Conservation (phyloP, 2,113 vertebrate genomes). For the Paratilapia polleni region DNA sequence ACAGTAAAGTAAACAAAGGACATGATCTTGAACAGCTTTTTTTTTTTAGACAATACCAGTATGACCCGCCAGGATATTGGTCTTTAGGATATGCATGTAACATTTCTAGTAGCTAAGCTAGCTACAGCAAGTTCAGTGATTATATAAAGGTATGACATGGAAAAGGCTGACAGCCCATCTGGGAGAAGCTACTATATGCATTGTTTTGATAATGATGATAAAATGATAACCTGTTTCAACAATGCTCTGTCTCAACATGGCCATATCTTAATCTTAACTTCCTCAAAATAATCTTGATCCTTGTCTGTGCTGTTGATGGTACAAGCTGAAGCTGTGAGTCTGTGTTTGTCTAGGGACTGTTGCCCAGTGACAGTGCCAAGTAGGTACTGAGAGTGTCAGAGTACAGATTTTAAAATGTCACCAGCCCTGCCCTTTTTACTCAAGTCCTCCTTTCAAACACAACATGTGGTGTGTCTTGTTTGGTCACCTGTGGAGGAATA, state of each 20-base stretch:
- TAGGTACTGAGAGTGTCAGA: not conserved
- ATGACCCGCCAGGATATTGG: not conserved
- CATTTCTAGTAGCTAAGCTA: not conserved
- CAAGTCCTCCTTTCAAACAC: not conserved
- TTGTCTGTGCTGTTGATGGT: not conserved
- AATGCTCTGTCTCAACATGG: not conserved
- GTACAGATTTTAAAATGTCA: not conserved
- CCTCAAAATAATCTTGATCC: not conserved
- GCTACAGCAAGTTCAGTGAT: not conserved
- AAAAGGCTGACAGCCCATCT: not conserved
- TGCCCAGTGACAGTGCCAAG: not conserved
- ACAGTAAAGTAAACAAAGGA: not conserved
- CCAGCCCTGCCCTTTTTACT: not conserved
- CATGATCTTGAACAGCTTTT: not conserved
- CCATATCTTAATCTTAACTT: not conserved
- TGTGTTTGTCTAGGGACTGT: not conserved
- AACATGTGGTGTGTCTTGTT: conserved; percentile 7
- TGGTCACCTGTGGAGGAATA: conserved; percentile 42
- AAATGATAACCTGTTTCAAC: not conserved
- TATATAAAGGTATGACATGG: not conserved
- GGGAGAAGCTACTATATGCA: not conserved
- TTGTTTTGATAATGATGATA: not conserved
- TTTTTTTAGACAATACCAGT: too few species aligned
- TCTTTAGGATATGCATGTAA: not conserved
- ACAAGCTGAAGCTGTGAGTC: not conserved